Evolutionary conservation across 2,113 vertebrate species (phyloP).

Genomic region (Rhinogobius similis): DNA sequence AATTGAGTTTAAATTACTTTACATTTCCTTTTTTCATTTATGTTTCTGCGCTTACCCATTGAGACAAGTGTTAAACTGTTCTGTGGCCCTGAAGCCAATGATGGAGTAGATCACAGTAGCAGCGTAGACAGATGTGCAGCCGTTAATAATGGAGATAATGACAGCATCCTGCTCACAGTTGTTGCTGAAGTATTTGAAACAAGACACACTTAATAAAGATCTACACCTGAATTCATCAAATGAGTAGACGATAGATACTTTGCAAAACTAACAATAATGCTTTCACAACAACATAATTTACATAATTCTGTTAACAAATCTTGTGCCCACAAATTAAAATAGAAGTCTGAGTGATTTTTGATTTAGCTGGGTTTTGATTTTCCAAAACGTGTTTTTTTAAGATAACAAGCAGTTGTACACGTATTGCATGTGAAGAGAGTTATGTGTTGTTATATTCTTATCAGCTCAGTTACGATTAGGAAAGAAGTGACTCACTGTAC

Average conservation of each 20-base stretch:
- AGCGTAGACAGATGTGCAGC: slow-evolving; percentile 90
- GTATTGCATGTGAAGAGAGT: background rate
- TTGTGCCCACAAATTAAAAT: too few relatives aligned
- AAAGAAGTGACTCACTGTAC: slow-evolving; percentile 85
- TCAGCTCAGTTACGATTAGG: slow-evolving; percentile 17
- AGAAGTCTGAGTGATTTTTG: too few relatives aligned
- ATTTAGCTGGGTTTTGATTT: background rate
- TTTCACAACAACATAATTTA: too few relatives aligned
- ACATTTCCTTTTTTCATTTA: background rate
- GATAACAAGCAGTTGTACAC: background rate
- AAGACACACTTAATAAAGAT: background rate
- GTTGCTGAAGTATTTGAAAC: slow-evolving; percentile 78
- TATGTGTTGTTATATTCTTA: slow-evolving; percentile 1
- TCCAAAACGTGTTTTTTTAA: background rate
- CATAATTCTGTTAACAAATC: too few relatives aligned
- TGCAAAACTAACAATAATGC: background rate
- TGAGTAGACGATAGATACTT: background rate
- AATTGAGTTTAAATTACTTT: background rate
- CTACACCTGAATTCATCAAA: background rate
- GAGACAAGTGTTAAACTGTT: slow-evolving; percentile 82
- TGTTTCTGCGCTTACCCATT: background rate
- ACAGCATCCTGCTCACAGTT: slow-evolving; percentile 92
- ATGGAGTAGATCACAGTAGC: slow-evolving; percentile 89
- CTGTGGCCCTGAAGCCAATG: slow-evolving; percentile 90
- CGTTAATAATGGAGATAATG: slow-evolving; percentile 92